A percentile compares a stretch with the other conserved stretches of the same genome.
Evolutionary conservation across 2,888 invertebrate genomes (phyloP).

Genomic region (Hemithea aestivaria): DNA sequence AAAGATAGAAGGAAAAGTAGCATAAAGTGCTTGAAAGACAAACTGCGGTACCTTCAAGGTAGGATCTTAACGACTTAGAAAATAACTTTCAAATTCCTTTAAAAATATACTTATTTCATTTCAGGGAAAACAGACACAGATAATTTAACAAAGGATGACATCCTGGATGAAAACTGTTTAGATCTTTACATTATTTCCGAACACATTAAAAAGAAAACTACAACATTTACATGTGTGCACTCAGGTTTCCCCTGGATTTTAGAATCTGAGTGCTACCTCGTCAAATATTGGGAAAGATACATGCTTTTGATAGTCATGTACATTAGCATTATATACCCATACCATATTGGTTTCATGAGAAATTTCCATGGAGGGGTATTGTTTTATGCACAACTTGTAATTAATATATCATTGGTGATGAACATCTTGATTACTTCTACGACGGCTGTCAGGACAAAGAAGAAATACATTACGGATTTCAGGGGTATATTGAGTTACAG

Average conservation of each 20-base stretch:
- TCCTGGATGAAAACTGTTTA: conserved; percentile 60
- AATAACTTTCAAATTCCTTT: too few species aligned
- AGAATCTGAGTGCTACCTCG: conserved; percentile 61
- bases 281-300: conserved; percentile 69
- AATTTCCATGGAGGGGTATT: conserved; percentile 57
- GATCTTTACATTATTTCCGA: conserved; percentile 69
- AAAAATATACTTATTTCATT: too few species aligned
- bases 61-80: conserved; percentile 10
- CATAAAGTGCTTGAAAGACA: conserved; percentile 71
- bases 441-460: conserved; percentile 71
- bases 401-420: conserved; percentile 57
- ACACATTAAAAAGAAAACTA: conserved; percentile 60
- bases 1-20: conserved; percentile 67
- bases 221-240: conserved; percentile 56
- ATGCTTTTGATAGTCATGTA: conserved; percentile 62
- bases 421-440: conserved; percentile 64
- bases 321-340: conserved; percentile 69
- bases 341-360: conserved; percentile 64
- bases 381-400: conserved; percentile 56
- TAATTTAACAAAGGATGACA: conserved; percentile 47
- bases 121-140: conserved; percentile 54
- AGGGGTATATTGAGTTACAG: conserved; percentile 58
- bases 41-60: conserved; percentile 67
- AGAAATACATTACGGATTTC: conserved; percentile 54
- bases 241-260: conserved; percentile 70